Conservation (phyloP, 2,888 invertebrate genomes). For the Nephrocerus scutellatus region DNA sequence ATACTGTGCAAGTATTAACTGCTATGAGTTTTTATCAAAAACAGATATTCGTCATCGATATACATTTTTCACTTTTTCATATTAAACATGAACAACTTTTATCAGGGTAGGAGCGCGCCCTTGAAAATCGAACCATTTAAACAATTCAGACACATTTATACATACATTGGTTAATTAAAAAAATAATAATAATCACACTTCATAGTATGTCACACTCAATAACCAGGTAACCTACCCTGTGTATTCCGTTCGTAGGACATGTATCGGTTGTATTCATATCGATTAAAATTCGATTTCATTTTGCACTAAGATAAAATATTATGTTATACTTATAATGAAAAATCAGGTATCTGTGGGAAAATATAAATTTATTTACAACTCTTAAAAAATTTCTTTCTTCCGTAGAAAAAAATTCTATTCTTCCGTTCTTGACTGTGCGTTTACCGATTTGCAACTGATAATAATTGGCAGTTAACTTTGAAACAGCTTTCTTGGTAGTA, state of each 20-base stretch:
- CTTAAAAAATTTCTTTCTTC: neutral
- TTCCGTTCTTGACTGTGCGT: slow-evolving; percentile 36
- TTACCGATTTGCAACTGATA: slow-evolving; percentile 38
- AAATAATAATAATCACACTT: neutral
- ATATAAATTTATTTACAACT: neutral
- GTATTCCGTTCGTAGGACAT: slow-evolving; percentile 40
- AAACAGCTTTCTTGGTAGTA: too few relatives aligned
- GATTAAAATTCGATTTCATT: slow-evolving; percentile 39
- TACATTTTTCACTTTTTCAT: neutral
- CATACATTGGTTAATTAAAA: neutral
- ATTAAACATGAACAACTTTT: neutral
- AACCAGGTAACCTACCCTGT: slow-evolving; percentile 31
- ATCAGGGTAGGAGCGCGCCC: neutral
- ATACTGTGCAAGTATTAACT: too few relatives aligned
- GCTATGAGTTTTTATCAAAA: too few relatives aligned
- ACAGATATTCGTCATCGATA: neutral
- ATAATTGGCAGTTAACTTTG: too few relatives aligned
- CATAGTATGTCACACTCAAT: too few relatives aligned
- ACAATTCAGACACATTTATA: neutral
- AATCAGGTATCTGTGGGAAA: slow-evolving; percentile 4
- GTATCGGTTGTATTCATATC: slow-evolving; percentile 38
- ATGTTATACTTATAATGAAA: slow-evolving; percentile 4
- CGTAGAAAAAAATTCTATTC: too few relatives aligned
- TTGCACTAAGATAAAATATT: slow-evolving; percentile 5
- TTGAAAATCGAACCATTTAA: neutral